Evolutionary conservation across 2,888 invertebrate genomes (phyloP).

Genomic region (Aphidius colemani): DNA sequence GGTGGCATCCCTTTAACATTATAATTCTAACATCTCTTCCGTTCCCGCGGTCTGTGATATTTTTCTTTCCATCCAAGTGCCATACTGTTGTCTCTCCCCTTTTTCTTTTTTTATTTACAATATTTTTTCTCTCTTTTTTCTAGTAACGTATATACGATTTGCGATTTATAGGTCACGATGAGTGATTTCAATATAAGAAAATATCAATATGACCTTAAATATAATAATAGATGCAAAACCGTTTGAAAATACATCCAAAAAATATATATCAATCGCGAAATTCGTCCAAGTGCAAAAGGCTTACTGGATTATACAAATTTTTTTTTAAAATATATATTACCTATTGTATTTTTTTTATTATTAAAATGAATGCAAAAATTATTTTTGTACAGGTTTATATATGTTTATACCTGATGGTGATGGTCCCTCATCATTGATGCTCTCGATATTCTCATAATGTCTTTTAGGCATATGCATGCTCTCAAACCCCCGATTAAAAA

Average conservation of each 20-base stretch:
- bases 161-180: conserved; percentile 49
- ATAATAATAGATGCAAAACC: conserved; percentile 48
- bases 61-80: conserved; percentile 24
- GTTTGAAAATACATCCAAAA: conserved; percentile 38
- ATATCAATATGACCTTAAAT: conserved; percentile 50
- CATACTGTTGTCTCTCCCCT: conserved; percentile 29
- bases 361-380: not conserved
- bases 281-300: conserved; percentile 32
- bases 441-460: conserved; percentile 23
- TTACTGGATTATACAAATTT: conserved; percentile 45
- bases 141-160: conserved; percentile 40
- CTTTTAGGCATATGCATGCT: conserved; percentile 10
- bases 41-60: conserved; percentile 28
- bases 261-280: conserved; percentile 25
- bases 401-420: not conserved
- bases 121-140: conserved; percentile 19
- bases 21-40: conserved; percentile 50
- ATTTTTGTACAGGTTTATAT: conserved; percentile 18
- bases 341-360: conserved; percentile 1
- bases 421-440: conserved; percentile 17
- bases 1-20: conserved; percentile 58
- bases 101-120: conserved; percentile 21
- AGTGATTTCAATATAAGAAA: conserved; percentile 51
- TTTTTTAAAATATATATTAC: conserved; percentile 3
- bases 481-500: not conserved